Conservation (phyloP, 1,140 invertebrate genomes). For the Agrypnia vestita region DNA sequence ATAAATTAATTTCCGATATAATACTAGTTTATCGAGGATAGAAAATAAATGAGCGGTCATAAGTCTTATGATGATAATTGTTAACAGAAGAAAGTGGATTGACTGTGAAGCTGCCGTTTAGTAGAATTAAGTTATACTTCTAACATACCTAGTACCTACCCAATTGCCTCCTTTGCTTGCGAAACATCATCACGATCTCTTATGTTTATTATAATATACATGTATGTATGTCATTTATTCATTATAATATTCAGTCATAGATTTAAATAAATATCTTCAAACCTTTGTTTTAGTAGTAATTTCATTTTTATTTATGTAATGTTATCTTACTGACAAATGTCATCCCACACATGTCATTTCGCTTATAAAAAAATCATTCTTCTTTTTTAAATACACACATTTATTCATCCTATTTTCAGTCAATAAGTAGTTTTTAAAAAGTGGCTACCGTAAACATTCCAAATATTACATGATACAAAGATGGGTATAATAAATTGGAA, state of each 20-base stretch:
- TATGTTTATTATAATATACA: conserved; percentile 39
- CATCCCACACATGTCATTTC: conserved; percentile 11
- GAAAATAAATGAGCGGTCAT: conserved; percentile 34
- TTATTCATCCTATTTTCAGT: conserved; percentile 5
- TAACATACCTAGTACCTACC: conserved; percentile 8
- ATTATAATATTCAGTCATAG: conserved; percentile 49
- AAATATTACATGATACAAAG: neutral
- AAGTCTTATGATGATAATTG: conserved; percentile 45
- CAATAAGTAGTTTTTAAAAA: conserved; percentile 20
- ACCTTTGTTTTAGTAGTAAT: conserved; percentile 43
- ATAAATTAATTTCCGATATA: conserved; percentile 47
- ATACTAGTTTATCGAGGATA: conserved; percentile 47
- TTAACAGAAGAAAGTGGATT: conserved; percentile 10
- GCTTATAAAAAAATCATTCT: conserved; percentile 19
- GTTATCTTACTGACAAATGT: neutral
- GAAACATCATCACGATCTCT: conserved; percentile 33
- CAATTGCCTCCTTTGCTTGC: conserved; percentile 44
- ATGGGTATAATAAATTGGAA: too few species aligned
- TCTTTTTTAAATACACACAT: conserved; percentile 20
- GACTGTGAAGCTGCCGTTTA: conserved; percentile 24
- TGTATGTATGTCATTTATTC: conserved; percentile 42
- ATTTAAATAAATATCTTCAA: conserved; percentile 48
- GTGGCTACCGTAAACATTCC: conserved; percentile 11
- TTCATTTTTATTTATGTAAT: conserved; percentile 43
- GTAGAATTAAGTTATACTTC: conserved; percentile 11